Evolutionary conservation across 2,888 invertebrate genomes (phyloP).

Genomic region (Troides helena): DNA sequence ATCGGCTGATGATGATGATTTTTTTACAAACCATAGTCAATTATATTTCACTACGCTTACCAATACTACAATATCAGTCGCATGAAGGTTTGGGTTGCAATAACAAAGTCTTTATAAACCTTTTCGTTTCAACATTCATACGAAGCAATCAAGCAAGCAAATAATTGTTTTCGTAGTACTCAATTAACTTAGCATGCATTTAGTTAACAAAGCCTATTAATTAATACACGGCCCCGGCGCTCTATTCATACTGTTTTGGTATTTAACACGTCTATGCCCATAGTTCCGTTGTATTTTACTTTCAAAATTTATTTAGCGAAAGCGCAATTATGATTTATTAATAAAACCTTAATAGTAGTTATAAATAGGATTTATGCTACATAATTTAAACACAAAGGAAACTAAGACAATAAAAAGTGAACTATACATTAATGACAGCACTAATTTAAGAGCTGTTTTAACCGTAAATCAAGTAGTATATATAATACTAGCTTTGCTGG

Average conservation of each 20-base stretch:
- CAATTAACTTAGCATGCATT: conserved; percentile 24
- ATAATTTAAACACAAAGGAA: not conserved
- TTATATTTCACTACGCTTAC: not conserved
- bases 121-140: conserved; percentile 11
- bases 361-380: not conserved
- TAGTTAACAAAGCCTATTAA: conserved; percentile 22
- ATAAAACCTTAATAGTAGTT: not conserved
- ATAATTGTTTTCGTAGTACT: conserved; percentile 22
- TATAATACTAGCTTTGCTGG: no score
- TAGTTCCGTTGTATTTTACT: not conserved
- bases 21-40: not conserved
- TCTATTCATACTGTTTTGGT: not conserved
- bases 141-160: conserved; percentile 16
- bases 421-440: not conserved
- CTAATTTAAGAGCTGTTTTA: no score
- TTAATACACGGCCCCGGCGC: conserved; percentile 12
- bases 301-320: not conserved
- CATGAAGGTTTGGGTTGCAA: not conserved
- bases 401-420: not conserved
- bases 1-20: no score
- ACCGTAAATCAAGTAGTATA: no score
- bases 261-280: not conserved
- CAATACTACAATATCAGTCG: not conserved
- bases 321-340: not conserved
- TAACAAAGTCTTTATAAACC: not conserved